phyloP scores from a whole-genome alignment of 1,140 invertebrate genomes.

The Condylostylus longicornis region DNA sequence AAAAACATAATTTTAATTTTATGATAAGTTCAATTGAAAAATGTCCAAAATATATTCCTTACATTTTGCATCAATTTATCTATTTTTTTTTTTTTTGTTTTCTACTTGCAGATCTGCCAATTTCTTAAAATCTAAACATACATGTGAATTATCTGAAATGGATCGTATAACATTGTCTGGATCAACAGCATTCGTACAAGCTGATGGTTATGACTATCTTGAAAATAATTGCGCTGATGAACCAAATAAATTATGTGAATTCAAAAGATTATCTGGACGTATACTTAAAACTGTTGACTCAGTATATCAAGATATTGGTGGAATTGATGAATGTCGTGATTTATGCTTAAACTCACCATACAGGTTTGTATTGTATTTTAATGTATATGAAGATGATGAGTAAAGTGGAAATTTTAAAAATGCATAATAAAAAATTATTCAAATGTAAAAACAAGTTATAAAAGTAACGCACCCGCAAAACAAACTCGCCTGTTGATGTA shows the following conservation, averaged over 20 bases:
- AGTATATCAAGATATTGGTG: constrained; percentile 77
- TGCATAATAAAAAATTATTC: too few species aligned
- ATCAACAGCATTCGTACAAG: constrained; percentile 51
- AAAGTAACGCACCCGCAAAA: too few species aligned
- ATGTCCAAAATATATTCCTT: too few species aligned
- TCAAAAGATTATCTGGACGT: constrained; percentile 70
- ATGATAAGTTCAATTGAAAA: too few species aligned
- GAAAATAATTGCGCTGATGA: constrained; percentile 83
- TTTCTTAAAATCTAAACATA: constrained; percentile 68
- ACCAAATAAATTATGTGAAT: constrained; percentile 83
- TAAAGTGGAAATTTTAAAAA: too few species aligned
- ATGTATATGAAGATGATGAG: too few species aligned
- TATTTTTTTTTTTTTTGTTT: too few species aligned
- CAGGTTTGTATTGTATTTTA: constrained; percentile 35
- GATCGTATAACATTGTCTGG: constrained; percentile 72
- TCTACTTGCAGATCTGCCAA: constrained; percentile 68
- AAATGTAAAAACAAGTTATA: too few species aligned
- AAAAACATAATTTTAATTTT: too few species aligned
- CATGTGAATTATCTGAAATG: constrained; percentile 78
- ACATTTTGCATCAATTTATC: too few species aligned
- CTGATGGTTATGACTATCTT: constrained; percentile 63
- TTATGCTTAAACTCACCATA: constrained; percentile 77
- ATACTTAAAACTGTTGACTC: constrained; percentile 89
- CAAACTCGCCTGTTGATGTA: too few species aligned
- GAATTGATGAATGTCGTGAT: constrained; percentile 71